Percentiles rank a stretch among this genome's conserved stretches.
These are phyloP conservation scores for Chloroceryle amazona DNA, from an alignment of 2,797 vertebrate genomes.

Conservation along the genomic window DNA sequence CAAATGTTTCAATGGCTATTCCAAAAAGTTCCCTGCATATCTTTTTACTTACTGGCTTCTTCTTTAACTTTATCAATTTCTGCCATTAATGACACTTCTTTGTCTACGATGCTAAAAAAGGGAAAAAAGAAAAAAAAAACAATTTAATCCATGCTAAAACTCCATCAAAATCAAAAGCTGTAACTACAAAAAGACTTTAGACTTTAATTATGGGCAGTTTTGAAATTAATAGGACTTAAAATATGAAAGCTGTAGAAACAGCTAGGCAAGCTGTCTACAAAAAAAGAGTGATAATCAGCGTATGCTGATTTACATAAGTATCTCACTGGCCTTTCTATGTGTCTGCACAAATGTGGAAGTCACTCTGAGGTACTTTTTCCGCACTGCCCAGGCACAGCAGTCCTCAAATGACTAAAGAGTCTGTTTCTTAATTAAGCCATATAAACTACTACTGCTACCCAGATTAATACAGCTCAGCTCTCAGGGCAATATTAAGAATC, in stretches of 20 bases:
- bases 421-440: background rate
- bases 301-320: background rate
- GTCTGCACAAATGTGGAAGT: background rate
- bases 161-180: background rate
- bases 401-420: background rate
- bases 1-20: background rate
- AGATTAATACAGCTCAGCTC: background rate
- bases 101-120: slow-evolving; percentile 84
- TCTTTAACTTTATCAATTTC: slow-evolving; percentile 88
- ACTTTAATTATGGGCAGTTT: background rate
- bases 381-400: background rate
- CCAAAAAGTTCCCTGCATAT: background rate
- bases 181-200: background rate
- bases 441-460: background rate
- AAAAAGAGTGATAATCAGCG: background rate
- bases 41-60: slow-evolving; percentile 86
- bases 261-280: background rate
- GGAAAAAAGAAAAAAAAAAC: slow-evolving; percentile 23
- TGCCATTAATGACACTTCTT: slow-evolving; percentile 85
- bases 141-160: slow-evolving; percentile 45
- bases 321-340: background rate
- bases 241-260: background rate
- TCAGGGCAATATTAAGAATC: background rate
- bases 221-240: background rate
- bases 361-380: background rate